These are phyloP conservation scores for Athalia cordata DNA, from an alignment of 2,888 invertebrate species.

Conservation along the genomic window DNA sequence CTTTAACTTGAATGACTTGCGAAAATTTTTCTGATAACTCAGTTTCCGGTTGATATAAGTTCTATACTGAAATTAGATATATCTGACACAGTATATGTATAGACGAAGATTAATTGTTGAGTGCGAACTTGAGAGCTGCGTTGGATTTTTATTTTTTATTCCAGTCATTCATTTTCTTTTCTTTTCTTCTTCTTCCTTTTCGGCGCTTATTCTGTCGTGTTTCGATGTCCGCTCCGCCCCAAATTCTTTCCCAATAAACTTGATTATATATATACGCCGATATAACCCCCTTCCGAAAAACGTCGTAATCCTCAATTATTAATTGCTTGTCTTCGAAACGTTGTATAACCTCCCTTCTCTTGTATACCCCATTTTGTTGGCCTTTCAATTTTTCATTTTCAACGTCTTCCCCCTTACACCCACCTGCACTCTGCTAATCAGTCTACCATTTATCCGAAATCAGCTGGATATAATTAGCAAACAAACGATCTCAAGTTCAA, in stretches of 20 bases:
- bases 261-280: slow-evolving; percentile 18
- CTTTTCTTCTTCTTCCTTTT: background rate
- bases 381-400: background rate
- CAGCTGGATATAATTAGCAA: no score
- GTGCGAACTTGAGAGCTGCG: no score
- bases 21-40: slow-evolving; percentile 35
- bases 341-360: background rate
- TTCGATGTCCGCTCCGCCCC: slow-evolving; percentile 9
- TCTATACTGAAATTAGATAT: no score
- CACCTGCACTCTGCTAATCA: no score
- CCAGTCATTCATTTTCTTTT: background rate
- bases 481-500: no score
- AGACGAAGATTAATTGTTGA: no score
- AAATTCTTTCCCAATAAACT: slow-evolving; percentile 20
- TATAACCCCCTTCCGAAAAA: background rate
- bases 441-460: no score
- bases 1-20: slow-evolving; percentile 23
- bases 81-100: no score
- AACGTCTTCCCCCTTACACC: no score
- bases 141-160: background rate
- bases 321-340: slow-evolving; percentile 13
- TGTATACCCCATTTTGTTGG: background rate
- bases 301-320: slow-evolving; percentile 19
- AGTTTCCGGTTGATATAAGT: slow-evolving; percentile 34
- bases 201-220: slow-evolving; percentile 13